Base-by-base conservation (phyloP, 2,113 vertebrate genomes). In the Aix galericulata region DNA sequence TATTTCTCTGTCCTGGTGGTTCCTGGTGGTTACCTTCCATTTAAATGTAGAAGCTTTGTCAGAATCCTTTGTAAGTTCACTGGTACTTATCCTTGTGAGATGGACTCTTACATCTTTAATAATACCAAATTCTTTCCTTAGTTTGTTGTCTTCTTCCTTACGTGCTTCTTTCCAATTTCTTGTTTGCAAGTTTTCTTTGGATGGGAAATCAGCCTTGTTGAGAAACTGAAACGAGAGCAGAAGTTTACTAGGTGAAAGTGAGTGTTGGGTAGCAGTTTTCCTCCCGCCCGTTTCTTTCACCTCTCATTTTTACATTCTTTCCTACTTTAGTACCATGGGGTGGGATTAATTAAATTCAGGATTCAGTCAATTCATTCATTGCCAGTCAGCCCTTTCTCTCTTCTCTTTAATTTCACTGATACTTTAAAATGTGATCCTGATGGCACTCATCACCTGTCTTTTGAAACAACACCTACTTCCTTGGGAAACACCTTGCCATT, bases 171-270 rank as follows among this genome's bases (percentile, higher is more conserved):
- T 77, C 23, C 44, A 0, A 27, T 66, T 80, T 67, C 67, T 63
- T 46, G 82, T 48, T 58, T 71, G 59, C 14, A 50, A 44, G 32
- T 15, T 22, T 20, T 59, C 79, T 91, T 74, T n/a, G 22, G 40
- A 62, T 77, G 46, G 21, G 15, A 66, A 66, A 8, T 32, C 40
- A 62, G 31, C 15, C 64, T 52, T 62, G 31, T 2, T 50, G 68
- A 81, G 55, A 27, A 86, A 59, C 88, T 93, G 86, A 80, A 94
- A 96, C 11, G 36, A 80, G 32, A 88, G 50, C 20, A 88, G 55
- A 90, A 81, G 8, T 29, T 84, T 23, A 62, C 31, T 48, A 15
- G 31, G 1, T 4, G 36, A 40, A 76, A 89, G n/a, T 22, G 38
- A 55, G 9, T 32, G 42, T 8, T 67, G 71, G 12, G 12, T 29